Percentiles rank a stretch among this genome's conserved stretches.
Conservation (phyloP, 92 coral and sea anemone species). For the Palythoa grandis region DNA sequence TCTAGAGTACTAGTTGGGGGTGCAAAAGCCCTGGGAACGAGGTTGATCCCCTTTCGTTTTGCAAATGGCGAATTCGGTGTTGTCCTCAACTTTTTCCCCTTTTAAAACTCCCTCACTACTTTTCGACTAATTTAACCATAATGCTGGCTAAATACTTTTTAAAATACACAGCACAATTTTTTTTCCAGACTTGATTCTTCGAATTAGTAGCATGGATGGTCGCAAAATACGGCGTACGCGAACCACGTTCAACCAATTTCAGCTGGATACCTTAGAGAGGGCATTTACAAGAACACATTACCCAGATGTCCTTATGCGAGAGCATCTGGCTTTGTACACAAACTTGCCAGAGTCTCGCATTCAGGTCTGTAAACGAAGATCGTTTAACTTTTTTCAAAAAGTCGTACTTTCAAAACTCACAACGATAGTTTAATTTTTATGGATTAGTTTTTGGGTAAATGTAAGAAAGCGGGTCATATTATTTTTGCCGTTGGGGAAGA, state of each 20-base stretch:
- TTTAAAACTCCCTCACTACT: too few species aligned
- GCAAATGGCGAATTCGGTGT: too few species aligned
- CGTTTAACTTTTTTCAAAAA: not conserved
- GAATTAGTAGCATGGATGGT: constrained; percentile 82
- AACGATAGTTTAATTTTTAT: not conserved
- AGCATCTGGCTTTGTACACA: constrained; percentile 91
- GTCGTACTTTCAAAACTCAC: too few species aligned
- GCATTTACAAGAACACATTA: constrained; percentile 95
- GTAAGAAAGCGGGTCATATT: too few species aligned
- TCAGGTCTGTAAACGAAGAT: constrained; percentile 67
- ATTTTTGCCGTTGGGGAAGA: too few species aligned
- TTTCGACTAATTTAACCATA: too few species aligned
- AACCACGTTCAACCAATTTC: constrained; percentile 97
- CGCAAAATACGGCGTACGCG: constrained; percentile 94
- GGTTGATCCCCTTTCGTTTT: too few species aligned
- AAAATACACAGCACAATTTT: too few species aligned
- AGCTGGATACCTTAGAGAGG: constrained; percentile 94
- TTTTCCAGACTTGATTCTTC: constrained; percentile 75
- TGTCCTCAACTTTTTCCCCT: too few species aligned
- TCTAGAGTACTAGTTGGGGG: too few species aligned
- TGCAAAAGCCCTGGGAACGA: too few species aligned
- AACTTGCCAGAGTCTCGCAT: constrained; percentile 96
- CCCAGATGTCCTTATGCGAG: constrained; percentile 93
- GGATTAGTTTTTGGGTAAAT: not conserved
- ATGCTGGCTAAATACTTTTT: too few species aligned